These are phyloP conservation scores for Aplocera efformata DNA, from an alignment of 2,888 invertebrate species.

Conservation along the genomic window DNA sequence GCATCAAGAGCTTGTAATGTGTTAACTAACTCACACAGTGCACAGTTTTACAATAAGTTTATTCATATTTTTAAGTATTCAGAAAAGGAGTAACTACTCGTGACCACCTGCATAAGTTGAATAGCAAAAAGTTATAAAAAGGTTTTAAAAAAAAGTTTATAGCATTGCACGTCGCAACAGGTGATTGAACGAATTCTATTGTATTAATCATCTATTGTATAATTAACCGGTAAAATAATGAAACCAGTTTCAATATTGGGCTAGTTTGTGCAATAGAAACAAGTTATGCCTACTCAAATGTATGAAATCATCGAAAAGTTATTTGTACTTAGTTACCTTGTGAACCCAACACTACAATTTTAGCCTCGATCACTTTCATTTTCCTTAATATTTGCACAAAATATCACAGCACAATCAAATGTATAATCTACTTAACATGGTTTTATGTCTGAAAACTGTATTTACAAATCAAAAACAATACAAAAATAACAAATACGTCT, in stretches of 20 bases:
- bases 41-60: too few species aligned
- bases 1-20: too few species aligned
- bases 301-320: slow-evolving; percentile 27
- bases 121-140: too few species aligned
- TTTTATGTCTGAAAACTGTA: slow-evolving; percentile 20
- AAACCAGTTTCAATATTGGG: slow-evolving; percentile 10
- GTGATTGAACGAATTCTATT: not conserved
- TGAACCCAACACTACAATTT: slow-evolving; percentile 91
- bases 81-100: too few species aligned
- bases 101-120: too few species aligned
- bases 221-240: slow-evolving; percentile 3
- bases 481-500: slow-evolving; percentile 3
- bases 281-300: slow-evolving; percentile 16
- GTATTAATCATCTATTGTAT: slow-evolving; percentile 1
- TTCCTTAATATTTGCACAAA: slow-evolving; percentile 34
- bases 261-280: slow-evolving; percentile 17
- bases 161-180: too few species aligned
- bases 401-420: slow-evolving; percentile 16
- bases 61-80: too few species aligned
- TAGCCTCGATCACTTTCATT: slow-evolving; percentile 90
- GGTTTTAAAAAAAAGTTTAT: too few species aligned
- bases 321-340: slow-evolving; percentile 81
- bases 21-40: too few species aligned
- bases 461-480: slow-evolving; percentile 23
- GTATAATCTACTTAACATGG: slow-evolving; percentile 31